A percentile compares a stretch with the other conserved stretches of the same genome.
Evolutionary conservation across 2,888 invertebrate genomes (phyloP).

Genomic region (Heliconius cydno): DNA sequence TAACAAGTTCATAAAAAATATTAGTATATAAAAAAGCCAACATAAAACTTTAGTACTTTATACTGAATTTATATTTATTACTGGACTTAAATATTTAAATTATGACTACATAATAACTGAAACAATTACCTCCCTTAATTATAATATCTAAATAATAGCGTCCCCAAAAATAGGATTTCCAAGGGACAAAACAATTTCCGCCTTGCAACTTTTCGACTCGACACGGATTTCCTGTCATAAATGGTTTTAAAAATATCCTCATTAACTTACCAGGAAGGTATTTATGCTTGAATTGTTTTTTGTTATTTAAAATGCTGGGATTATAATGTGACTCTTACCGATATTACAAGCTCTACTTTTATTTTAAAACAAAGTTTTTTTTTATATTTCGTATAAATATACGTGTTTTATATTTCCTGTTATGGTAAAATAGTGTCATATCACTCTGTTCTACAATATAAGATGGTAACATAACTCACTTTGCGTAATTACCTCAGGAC

Average conservation of each 20-base stretch:
- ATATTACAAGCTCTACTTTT: not conserved
- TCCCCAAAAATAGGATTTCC: constrained; percentile 29
- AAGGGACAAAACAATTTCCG: constrained; percentile 41
- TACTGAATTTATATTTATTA: not conserved
- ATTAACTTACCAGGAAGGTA: constrained; percentile 16
- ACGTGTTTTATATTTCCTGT: not conserved
- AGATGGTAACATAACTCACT: not conserved
- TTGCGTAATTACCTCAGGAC: not conserved
- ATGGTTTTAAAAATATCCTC: constrained; percentile 33
- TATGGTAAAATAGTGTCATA: not conserved
- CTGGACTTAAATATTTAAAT: not conserved
- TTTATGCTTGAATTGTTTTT: constrained; percentile 20
- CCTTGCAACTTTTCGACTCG: constrained; percentile 32
- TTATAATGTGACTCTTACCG: not conserved
- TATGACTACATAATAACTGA: not conserved
- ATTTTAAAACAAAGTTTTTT: not conserved
- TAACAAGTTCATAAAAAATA: too few species aligned
- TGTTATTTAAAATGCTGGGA: not conserved
- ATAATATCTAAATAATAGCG: constrained; percentile 29
- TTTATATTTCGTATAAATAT: not conserved
- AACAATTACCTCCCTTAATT: constrained; percentile 13
- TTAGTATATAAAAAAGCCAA: not conserved
- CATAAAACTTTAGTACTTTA: not conserved
- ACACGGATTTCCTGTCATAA: constrained; percentile 39
- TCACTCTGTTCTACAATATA: not conserved